Percentiles rank a stretch among this genome's conserved stretches.
Evolutionary conservation across 2,888 invertebrate genomes (phyloP).

Genomic region (Zelleria hepariella): DNA sequence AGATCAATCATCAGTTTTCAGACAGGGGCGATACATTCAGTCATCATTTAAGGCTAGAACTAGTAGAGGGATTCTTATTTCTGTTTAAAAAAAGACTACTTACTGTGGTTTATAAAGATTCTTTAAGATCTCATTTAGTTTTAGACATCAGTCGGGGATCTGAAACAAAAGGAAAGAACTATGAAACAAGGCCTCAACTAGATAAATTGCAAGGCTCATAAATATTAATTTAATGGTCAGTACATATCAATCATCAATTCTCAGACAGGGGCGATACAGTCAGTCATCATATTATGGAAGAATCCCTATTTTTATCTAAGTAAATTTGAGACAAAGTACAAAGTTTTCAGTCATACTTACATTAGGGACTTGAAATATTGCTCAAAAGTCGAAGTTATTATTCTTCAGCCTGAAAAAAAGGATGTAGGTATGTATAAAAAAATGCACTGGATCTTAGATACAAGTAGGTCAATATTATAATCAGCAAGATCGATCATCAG

Average conservation of each 20-base stretch:
- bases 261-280: constrained; percentile 53
- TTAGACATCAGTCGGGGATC: too few relatives aligned
- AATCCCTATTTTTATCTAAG: too few relatives aligned
- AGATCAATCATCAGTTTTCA: constrained; percentile 42
- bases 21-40: constrained; percentile 45
- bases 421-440: not conserved
- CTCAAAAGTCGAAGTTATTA: not conserved
- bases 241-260: constrained; percentile 38
- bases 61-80: too few relatives aligned
- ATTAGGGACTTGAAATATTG: not conserved
- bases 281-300: constrained; percentile 16
- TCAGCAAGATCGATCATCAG: constrained; percentile 14
- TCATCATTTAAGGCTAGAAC: constrained; percentile 16
- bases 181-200: too few relatives aligned
- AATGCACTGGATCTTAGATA: not conserved
- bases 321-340: too few relatives aligned
- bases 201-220: too few relatives aligned
- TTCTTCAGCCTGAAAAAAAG: not conserved
- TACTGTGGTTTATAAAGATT: too few relatives aligned
- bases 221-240: too few relatives aligned
- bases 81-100: too few relatives aligned
- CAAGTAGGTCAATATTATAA: not conserved
- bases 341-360: too few relatives aligned
- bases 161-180: not conserved
- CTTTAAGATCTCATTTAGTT: too few relatives aligned